Base-by-base conservation (phyloP, 2,888 invertebrate species). In the Halictus ligatus region DNA sequence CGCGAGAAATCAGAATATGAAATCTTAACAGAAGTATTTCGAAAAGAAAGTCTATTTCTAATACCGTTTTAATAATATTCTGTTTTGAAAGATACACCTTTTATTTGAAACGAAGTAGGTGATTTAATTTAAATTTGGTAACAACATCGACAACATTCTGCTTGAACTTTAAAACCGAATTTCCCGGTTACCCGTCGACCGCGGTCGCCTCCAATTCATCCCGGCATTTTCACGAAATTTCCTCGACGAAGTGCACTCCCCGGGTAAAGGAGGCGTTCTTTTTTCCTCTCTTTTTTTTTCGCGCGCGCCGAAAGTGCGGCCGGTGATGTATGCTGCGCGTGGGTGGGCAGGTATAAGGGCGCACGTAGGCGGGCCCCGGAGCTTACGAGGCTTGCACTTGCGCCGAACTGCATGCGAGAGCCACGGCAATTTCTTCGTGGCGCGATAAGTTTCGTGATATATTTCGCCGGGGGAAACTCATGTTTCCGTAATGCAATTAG, bases 401-500 rank as follows among this genome's bases (percentile, higher is more conserved):
- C 89, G 89, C 89, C 87, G 73, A 87, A 87, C 87, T 82, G 87
- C 87, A 89, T 84, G 89, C 84, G 89, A 85, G 87, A 80, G 87
- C 89, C 89, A 71, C 74, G 86, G 90, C 92, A 91, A 89, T 91
- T 91, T 91, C 91, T 92, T 91, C 90, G 90, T 76, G 85, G 89
- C 85, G 91, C 90, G 92, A 91, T 91, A 91, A 91, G 91, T 91
- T 92, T 92, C 90, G 89, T 89, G 91, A 92, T 92, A 92, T 92
- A 91, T 92, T 89, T 92, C 89, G 87, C 89, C 85, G 87, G 86
- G 89, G 92, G 92, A 93, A 92, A 92, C 93, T 94, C 94, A 93
- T 94, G 94, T 94, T 94, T 94, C 92, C 91, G 93, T 94, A 94
- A 94, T 94, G 94, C 93, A 94, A 94, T 94, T 94, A 94, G 94